Evolutionary conservation across 2,113 vertebrate species (phyloP).

Genomic region (Piliocolobus tephrosceles): DNA sequence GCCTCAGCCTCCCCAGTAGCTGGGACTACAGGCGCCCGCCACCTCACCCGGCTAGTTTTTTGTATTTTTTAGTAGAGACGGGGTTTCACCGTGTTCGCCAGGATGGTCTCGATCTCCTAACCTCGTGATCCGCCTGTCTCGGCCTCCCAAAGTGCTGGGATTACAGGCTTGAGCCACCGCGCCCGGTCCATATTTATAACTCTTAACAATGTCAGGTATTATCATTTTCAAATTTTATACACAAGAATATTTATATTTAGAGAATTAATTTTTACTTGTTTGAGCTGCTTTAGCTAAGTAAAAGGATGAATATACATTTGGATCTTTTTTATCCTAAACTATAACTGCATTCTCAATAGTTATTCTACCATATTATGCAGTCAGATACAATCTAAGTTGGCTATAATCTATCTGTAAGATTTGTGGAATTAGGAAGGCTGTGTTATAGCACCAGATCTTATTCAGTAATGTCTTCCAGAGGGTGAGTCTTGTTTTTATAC

Average conservation of each 20-base stretch:
- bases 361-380: neutral
- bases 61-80: too few species aligned
- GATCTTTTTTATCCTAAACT: neutral
- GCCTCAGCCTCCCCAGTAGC: too few species aligned
- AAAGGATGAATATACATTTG: neutral
- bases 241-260: neutral
- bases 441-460: neutral
- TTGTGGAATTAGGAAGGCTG: neutral
- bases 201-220: neutral
- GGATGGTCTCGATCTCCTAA: too few species aligned
- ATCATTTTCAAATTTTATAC: neutral
- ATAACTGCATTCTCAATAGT: neutral
- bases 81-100: too few species aligned
- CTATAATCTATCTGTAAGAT: neutral
- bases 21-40: too few species aligned
- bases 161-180: too few species aligned
- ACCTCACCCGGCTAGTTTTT: too few species aligned
- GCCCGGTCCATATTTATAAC: neutral
- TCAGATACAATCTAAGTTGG: neutral
- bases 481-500: neutral
- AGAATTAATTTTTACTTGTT: neutral
- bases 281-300: neutral
- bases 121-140: too few species aligned
- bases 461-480: neutral
- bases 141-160: too few species aligned